Base-by-base conservation (phyloP, 2,797 vertebrate genomes). In the Heterohyrax brucei region DNA sequence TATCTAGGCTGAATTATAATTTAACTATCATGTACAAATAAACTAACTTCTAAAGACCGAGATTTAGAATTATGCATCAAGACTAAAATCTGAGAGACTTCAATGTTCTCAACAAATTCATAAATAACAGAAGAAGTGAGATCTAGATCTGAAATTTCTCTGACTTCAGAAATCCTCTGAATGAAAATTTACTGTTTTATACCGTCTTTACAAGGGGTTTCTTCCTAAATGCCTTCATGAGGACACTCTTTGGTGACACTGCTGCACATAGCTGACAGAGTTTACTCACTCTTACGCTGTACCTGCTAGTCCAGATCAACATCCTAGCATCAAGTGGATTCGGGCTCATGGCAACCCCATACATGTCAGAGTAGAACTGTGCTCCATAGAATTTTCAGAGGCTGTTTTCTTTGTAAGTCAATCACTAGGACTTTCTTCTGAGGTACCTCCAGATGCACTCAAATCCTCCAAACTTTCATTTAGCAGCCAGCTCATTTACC, bases 71-170 rank as follows among this genome's bases (percentile, higher is more conserved):
- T 75, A 30, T 12, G 1, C 39, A 30, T 10, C 10, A 84, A 80
- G 9, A 8, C 44, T 88, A 75, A 66, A 53, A 6, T 50, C 14
- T 80, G 2, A 75, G 16, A 53, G 92, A 88, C 77, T 53, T n/a
- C 0, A 61, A 61, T 59, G 14, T 26, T 68, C 12, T 59, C 16
- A 30, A 18, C 10, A 12, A 19, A n/a, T 77, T 91, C 12, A 64
- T 39, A 77, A 86, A 76, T 66, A 89, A 73, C 5, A 59, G 22
- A 72, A 93, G 50, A 95, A 84, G 9, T 64, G 9, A 68, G 2
- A 33, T 87, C 4, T 53, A 39, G 3, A 1, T 84, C 13, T 61
- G 22, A 14, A 85, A 87, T 7, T 48, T 26, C 22, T 46, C 72
- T 93, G 39, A 66, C 16, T 93, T 9, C 82, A 13, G 30, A 91